Evolutionary conservation across 2,113 vertebrate species (phyloP).

Genomic region (Tretioscincus oriximinensis): DNA sequence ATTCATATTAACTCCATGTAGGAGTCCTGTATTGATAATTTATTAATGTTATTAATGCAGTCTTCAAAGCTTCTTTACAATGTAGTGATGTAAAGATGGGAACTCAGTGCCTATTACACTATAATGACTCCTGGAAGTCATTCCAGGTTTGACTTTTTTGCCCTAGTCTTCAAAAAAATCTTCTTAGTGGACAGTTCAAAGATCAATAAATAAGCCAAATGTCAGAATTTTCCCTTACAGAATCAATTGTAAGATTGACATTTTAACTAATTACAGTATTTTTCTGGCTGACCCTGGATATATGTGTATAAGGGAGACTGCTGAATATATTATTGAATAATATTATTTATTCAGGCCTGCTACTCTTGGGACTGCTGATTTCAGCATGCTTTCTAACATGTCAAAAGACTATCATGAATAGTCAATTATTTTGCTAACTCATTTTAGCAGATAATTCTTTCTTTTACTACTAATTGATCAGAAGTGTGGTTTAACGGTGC

Average conservation of each 20-base stretch:
- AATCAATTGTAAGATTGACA: background rate
- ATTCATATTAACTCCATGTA: no score
- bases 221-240: background rate
- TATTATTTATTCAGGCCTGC: slow-evolving; percentile 14
- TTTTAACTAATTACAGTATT: slow-evolving; percentile 21
- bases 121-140: background rate
- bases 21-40: no score
- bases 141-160: background rate
- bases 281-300: background rate
- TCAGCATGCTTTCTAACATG: background rate
- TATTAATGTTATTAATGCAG: no score
- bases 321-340: slow-evolving; percentile 8
- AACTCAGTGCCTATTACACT: background rate
- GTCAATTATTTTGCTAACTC: slow-evolving; percentile 14
- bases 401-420: slow-evolving; percentile 21
- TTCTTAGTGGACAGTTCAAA: no score
- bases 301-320: slow-evolving; percentile 9
- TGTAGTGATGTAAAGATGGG: background rate
- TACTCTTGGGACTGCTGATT: background rate
- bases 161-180: background rate
- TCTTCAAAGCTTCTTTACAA: background rate
- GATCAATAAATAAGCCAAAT: no score
- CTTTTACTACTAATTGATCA: background rate
- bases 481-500: background rate
- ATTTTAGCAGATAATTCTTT: background rate